Conservation (phyloP, 2,797 vertebrate genomes). For the Strix occidentalis region DNA sequence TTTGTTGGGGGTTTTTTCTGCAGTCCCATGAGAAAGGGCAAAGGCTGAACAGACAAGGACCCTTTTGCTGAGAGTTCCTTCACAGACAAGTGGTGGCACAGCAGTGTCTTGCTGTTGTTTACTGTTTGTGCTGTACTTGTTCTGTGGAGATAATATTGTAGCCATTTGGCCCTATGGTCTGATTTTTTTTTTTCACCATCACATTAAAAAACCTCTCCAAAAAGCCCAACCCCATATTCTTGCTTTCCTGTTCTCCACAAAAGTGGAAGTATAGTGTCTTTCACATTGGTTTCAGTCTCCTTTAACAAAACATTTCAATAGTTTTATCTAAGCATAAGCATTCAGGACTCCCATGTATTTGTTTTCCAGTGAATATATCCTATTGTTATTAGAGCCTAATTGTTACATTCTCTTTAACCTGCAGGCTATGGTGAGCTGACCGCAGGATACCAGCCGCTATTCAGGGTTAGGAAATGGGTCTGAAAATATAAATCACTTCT, state of each 20-base stretch:
- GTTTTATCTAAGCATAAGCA: not conserved
- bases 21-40: not conserved
- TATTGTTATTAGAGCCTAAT: not conserved
- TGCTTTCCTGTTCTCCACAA: not conserved
- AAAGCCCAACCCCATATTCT: not conserved
- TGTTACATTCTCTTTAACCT: not conserved
- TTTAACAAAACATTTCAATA: not conserved
- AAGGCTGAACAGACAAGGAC: not conserved
- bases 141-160: not conserved
- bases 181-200: not conserved
- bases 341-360: not conserved
- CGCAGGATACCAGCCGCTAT: not conserved
- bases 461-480: not conserved
- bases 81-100: not conserved
- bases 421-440: not conserved
- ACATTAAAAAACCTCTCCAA: not conserved
- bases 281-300: not conserved
- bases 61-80: not conserved
- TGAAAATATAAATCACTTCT: constrained; percentile 9
- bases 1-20: not conserved
- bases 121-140: not conserved
- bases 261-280: not conserved
- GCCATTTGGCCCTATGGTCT: not conserved
- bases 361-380: not conserved
- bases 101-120: not conserved